phyloP scores from a whole-genome alignment of 2,797 vertebrate species.

The Myotis planiceps region DNA sequence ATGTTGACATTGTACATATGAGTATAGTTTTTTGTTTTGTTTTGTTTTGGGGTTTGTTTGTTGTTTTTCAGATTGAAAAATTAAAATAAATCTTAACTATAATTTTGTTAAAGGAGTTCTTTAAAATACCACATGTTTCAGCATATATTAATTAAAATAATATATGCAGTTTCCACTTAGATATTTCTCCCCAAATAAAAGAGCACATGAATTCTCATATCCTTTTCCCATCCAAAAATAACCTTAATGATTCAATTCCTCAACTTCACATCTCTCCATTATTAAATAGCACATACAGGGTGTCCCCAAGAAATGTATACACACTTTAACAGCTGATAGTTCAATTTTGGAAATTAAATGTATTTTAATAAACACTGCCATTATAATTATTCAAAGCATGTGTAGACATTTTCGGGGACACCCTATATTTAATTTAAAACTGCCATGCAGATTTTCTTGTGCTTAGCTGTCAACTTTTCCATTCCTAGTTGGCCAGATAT shows the following conservation, averaged over 20 bases:
- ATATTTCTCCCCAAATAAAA: neutral
- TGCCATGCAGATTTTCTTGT: neutral
- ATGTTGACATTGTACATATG: constrained; percentile 76
- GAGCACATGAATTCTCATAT: neutral
- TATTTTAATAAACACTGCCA: too few species aligned
- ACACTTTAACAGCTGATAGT: too few species aligned
- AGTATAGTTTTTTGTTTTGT: constrained; percentile 80
- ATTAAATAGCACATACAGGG: neutral
- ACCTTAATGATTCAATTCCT: neutral
- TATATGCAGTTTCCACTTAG: neutral
- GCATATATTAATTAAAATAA: constrained; percentile 1
- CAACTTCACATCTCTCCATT: neutral
- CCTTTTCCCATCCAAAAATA: neutral
- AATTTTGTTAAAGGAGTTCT: constrained; percentile 78
- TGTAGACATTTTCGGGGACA: too few species aligned
- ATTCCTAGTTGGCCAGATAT: neutral
- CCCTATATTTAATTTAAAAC: neutral
- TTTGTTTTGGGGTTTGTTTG: constrained; percentile 63
- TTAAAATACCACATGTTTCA: constrained; percentile 57
- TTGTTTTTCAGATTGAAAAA: constrained; percentile 86
- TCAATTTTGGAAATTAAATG: too few species aligned
- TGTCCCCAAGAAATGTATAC: too few species aligned
- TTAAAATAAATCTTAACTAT: constrained; percentile 86
- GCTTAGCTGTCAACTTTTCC: neutral
- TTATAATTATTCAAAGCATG: too few species aligned